These are phyloP conservation scores for Magallana nippona DNA, from an alignment of 2,888 invertebrate genomes.

Conservation along the genomic window DNA sequence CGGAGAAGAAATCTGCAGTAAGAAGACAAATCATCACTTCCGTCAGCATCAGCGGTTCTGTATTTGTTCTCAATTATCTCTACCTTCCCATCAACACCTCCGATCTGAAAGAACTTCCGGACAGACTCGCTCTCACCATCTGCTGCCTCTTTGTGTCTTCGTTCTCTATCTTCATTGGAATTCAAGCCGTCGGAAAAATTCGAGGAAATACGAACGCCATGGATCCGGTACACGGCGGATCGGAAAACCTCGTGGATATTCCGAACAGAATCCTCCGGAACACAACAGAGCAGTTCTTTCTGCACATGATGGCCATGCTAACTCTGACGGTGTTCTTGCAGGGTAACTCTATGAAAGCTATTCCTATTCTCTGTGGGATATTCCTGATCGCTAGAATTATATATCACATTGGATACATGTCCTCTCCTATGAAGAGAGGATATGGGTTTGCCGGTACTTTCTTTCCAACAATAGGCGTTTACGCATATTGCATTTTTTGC, in stretches of 20 bases:
- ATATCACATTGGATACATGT: constrained; percentile 36
- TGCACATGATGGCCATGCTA: not conserved
- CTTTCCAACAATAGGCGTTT: not conserved
- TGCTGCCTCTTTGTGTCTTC: constrained; percentile 55
- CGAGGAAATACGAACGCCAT: constrained; percentile 54
- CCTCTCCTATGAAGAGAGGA: constrained; percentile 25
- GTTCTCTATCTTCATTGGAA: constrained; percentile 48
- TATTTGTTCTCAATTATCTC: not conserved
- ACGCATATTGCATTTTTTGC: constrained; percentile 18
- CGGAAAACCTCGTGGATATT: constrained; percentile 38
- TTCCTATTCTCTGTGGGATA: constrained; percentile 29
- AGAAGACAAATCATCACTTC: not conserved
- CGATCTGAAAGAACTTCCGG: not conserved
- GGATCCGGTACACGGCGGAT: constrained; percentile 36
- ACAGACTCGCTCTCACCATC: constrained; percentile 57
- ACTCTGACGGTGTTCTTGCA: constrained; percentile 15
- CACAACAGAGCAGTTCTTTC: constrained; percentile 36
- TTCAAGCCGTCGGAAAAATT: constrained; percentile 43
- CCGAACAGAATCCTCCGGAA: constrained; percentile 39
- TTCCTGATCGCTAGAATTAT: constrained; percentile 32
- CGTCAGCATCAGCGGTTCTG: not conserved
- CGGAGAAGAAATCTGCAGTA: not conserved
- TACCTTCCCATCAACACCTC: not conserved
- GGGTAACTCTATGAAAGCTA: constrained; percentile 26
- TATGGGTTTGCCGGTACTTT: constrained; percentile 38